Conservation (phyloP, 1,140 invertebrate genomes). For the Ceratina japonica region DNA sequence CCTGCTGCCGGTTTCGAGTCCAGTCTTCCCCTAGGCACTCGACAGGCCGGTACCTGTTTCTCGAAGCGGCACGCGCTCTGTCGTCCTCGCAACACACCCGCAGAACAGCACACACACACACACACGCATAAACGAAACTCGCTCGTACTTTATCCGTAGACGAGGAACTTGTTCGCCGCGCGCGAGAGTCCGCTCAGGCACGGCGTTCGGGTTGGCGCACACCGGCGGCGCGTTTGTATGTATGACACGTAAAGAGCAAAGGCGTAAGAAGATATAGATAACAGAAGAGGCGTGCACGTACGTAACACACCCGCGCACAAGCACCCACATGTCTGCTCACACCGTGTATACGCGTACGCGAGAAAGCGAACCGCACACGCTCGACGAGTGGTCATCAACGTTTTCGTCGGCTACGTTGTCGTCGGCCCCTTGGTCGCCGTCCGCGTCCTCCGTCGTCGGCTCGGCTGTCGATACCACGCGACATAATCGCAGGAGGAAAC, state of each 20-base stretch:
- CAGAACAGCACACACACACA: slow-evolving; percentile 37
- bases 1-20: slow-evolving; percentile 64
- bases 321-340: slow-evolving; percentile 57
- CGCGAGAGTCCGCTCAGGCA: slow-evolving; percentile 13
- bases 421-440: background rate
- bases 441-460: background rate
- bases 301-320: slow-evolving; percentile 24
- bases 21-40: slow-evolving; percentile 78
- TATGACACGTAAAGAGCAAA: background rate
- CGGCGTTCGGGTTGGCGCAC: background rate
- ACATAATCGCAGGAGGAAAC: slow-evolving; percentile 13
- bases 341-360: slow-evolving; percentile 57
- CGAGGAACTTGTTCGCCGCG: background rate
- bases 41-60: slow-evolving; percentile 72
- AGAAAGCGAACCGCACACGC: slow-evolving; percentile 53
- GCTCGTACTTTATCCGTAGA: slow-evolving; percentile 3
- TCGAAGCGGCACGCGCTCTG: slow-evolving; percentile 57
- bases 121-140: slow-evolving; percentile 10
- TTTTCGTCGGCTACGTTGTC: slow-evolving; percentile 2
- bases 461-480: background rate
- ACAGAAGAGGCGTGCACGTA: slow-evolving; percentile 16
- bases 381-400: slow-evolving; percentile 40
- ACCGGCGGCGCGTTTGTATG: background rate
- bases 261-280: slow-evolving; percentile 11
- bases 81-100: slow-evolving; percentile 52